These are phyloP conservation scores for Brachypalpus laphriformis DNA, from an alignment of 2,888 invertebrate genomes.

Conservation along the genomic window DNA sequence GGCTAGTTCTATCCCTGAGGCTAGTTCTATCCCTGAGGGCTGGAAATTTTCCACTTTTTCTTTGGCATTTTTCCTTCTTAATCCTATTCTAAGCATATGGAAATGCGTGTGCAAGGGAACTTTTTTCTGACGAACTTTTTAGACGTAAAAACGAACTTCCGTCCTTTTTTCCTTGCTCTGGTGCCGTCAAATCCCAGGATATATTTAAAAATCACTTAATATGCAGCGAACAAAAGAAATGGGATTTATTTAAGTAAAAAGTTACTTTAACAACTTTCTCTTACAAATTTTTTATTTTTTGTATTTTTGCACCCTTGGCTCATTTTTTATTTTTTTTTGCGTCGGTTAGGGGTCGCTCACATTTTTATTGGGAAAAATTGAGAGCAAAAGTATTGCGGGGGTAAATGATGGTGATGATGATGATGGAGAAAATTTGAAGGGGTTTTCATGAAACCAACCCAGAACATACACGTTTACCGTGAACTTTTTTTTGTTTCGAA, in stretches of 20 bases:
- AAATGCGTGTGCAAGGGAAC: conserved; percentile 58
- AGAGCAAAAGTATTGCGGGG: conserved; percentile 33
- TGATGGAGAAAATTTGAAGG: conserved; percentile 44
- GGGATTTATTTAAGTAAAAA: conserved; percentile 74
- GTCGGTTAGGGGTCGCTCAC: background rate
- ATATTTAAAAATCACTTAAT: conserved; percentile 74
- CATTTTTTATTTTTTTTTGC: background rate
- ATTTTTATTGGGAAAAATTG: conserved; percentile 36
- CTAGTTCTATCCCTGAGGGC: conserved; percentile 28
- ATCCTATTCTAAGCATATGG: conserved; percentile 68
- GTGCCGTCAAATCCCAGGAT: conserved; percentile 67
- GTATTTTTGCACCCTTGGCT: conserved; percentile 4
- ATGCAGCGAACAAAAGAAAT: conserved; percentile 72
- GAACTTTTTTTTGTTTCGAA: conserved; percentile 30
- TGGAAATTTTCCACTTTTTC: conserved; percentile 9
- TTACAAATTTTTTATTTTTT: conserved; percentile 41
- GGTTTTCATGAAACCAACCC: conserved; percentile 9
- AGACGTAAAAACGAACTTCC: conserved; percentile 65
- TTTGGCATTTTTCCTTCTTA: conserved; percentile 35
- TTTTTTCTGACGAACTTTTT: conserved; percentile 54
- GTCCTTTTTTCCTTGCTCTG: conserved; percentile 16
- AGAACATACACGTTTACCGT: conserved; percentile 30
- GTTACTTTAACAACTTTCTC: conserved; percentile 71
- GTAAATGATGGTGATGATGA: conserved; percentile 45
- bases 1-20: conserved; percentile 22